Percentiles rank a stretch among this genome's conserved stretches.
Evolutionary conservation across 1,140 invertebrate species (phyloP).

Genomic region (Microplitis demolitor): DNA sequence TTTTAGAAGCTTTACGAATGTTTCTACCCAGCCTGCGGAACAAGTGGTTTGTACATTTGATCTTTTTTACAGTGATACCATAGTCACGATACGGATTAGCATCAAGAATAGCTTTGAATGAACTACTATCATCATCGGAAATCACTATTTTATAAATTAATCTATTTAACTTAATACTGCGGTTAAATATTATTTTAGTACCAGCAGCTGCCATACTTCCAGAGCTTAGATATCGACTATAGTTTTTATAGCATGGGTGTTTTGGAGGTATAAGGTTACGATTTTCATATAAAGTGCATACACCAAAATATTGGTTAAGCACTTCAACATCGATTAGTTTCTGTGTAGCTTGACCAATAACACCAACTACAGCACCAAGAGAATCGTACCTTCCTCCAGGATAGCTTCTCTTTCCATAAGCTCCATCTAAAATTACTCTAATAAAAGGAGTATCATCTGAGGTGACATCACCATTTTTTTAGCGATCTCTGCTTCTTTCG

Average conservation of each 20-base stretch:
- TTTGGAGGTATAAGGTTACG: slow-evolving; percentile 2
- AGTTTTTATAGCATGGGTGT: slow-evolving; percentile 48
- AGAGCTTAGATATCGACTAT: slow-evolving; percentile 15
- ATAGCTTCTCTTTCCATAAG: slow-evolving; percentile 47
- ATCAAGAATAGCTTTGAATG: no score
- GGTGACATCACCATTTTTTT: slow-evolving; percentile 38
- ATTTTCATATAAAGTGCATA: slow-evolving; percentile 13
- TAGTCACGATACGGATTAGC: no score
- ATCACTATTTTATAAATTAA: no score
- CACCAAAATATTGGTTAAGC: slow-evolving; percentile 49
- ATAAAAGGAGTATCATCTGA: slow-evolving; percentile 44
- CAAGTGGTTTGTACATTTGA: no score
- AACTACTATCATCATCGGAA: no score
- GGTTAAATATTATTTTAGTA: no score
- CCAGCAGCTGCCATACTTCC: no score
- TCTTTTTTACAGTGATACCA: no score
- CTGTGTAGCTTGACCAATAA: slow-evolving; percentile 41
- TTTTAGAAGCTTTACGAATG: no score
- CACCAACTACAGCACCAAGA: slow-evolving; percentile 41
- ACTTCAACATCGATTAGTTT: slow-evolving; percentile 49
- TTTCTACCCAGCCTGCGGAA: no score
- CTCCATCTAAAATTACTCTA: slow-evolving; percentile 45
- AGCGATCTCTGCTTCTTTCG: slow-evolving; percentile 39
- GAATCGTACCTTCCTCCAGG: slow-evolving; percentile 39
- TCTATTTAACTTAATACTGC: no score